phyloP scores from a whole-genome alignment of 64 coral and sea anemone genomes.

The Stylophora pistillata region DNA sequence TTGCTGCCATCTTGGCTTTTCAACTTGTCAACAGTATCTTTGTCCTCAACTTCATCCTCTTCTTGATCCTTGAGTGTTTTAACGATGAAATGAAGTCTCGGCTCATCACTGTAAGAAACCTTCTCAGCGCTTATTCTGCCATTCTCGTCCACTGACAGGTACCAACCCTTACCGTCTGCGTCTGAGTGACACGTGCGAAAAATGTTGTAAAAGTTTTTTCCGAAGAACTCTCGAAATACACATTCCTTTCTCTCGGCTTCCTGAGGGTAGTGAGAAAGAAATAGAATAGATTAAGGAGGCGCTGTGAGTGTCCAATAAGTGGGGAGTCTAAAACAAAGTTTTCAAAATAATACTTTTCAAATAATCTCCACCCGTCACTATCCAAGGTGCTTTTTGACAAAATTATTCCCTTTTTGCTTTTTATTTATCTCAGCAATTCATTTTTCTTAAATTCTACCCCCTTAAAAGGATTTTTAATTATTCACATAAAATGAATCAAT shows the following conservation, averaged over 20 bases:
- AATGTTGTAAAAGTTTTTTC: conserved; percentile 86
- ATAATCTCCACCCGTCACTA: too few relatives aligned
- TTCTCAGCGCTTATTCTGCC: conserved; percentile 64
- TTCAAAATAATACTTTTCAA: too few relatives aligned
- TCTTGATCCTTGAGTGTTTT: conserved; percentile 50
- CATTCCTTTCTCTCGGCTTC: conserved; percentile 87
- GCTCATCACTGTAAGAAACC: conserved; percentile 80
- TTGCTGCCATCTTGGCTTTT: neutral
- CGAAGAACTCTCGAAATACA: conserved; percentile 86
- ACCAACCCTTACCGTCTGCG: conserved; percentile 72
- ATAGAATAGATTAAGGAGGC: neutral
- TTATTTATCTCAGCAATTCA: too few relatives aligned
- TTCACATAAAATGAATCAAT: too few relatives aligned
- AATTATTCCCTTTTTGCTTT: neutral
- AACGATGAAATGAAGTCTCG: conserved; percentile 82
- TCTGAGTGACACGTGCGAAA: conserved; percentile 90
- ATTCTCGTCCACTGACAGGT: conserved; percentile 73
- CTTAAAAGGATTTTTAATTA: too few relatives aligned
- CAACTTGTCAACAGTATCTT: neutral
- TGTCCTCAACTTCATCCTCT: neutral
- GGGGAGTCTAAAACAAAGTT: too few relatives aligned
- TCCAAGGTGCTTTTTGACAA: too few relatives aligned
- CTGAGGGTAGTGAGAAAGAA: conserved; percentile 10
- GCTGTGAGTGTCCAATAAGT: too few relatives aligned
- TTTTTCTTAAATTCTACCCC: too few relatives aligned